Evolutionary conservation across 2,113 vertebrate species (phyloP).

Genomic region (Numenius arquata): DNA sequence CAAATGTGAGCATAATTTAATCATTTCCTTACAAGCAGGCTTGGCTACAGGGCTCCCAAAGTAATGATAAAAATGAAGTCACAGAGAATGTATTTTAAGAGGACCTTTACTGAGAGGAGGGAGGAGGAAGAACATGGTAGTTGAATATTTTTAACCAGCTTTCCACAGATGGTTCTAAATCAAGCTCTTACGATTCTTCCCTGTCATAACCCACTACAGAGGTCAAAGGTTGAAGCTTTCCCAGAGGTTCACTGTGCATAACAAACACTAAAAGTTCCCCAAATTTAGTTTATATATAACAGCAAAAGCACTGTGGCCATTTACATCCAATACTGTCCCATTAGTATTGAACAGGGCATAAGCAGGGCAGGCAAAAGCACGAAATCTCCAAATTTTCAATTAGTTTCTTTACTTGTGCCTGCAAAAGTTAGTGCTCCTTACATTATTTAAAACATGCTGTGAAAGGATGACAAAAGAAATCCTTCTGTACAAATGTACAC

Average conservation of each 20-base stretch:
- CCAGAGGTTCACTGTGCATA: constrained; percentile 70
- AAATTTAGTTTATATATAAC: constrained; percentile 53
- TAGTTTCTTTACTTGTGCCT: neutral
- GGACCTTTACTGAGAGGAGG: neutral
- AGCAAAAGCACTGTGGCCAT: constrained; percentile 6
- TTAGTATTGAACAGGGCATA: neutral
- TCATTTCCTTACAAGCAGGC: constrained; percentile 20
- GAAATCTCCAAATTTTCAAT: neutral
- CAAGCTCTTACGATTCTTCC: constrained; percentile 63
- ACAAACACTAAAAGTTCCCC: constrained; percentile 60
- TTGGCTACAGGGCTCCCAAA: constrained; percentile 8
- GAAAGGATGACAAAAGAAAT: neutral
- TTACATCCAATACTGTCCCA: neutral
- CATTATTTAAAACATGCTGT: fast-evolving
- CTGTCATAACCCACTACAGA: constrained; percentile 55
- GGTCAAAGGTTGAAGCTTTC: constrained; percentile 77
- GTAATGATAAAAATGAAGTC: constrained; percentile 25
- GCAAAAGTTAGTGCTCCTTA: neutral
- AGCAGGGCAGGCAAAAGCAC: neutral
- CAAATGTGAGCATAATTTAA: constrained; percentile 28
- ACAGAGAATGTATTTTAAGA: constrained; percentile 19
- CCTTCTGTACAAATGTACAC: neutral
- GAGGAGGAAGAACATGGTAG: neutral
- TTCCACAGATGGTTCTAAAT: constrained; percentile 67
- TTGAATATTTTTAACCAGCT: constrained; percentile 55